Conservation (phyloP, 2,113 vertebrate species). For the Otolemur garnettii region DNA sequence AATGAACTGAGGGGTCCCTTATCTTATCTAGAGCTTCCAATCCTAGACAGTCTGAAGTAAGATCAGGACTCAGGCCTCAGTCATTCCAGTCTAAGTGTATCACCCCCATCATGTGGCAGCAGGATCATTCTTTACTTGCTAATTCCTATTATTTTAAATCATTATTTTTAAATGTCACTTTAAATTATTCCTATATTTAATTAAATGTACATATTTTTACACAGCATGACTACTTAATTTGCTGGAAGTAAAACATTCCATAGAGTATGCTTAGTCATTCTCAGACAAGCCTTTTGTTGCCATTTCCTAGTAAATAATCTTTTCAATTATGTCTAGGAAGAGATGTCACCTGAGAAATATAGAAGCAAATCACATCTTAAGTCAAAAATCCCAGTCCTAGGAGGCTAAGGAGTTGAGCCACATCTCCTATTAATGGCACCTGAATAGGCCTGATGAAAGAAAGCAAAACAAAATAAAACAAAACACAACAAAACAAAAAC, state of each 20-base stretch:
- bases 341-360: background rate
- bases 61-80: background rate
- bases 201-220: background rate
- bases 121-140: background rate
- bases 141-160: background rate
- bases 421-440: background rate
- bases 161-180: background rate
- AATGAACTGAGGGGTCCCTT: background rate
- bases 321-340: conserved; percentile 1
- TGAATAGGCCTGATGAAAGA: background rate
- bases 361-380: background rate
- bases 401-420: background rate
- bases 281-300: background rate
- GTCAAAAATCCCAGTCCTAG: background rate
- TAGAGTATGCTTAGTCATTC: background rate
- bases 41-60: background rate
- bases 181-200: background rate
- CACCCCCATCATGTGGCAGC: background rate
- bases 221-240: background rate
- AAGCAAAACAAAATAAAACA: background rate
- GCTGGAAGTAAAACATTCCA: background rate
- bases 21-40: background rate
- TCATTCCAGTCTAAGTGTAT: background rate
- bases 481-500: background rate
- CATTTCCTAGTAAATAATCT: background rate